These are phyloP conservation scores for Pangasianodon gigas DNA, from an alignment of 2,113 vertebrate genomes.

Conservation along the genomic window DNA sequence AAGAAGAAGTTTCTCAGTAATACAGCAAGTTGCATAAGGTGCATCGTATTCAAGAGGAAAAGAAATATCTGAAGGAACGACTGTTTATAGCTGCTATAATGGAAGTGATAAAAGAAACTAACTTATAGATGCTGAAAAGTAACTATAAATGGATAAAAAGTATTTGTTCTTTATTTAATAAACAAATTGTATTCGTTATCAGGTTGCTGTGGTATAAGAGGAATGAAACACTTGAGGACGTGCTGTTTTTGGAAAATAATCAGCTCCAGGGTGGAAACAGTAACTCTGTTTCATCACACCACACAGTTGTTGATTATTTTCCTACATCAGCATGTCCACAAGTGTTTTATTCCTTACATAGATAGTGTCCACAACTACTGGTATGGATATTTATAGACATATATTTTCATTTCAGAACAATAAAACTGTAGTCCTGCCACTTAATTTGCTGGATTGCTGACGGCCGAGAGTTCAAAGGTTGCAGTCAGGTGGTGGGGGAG, in stretches of 20 bases:
- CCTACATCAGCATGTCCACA: background rate
- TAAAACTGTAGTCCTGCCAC: background rate
- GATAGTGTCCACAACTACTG: background rate
- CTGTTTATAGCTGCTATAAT: background rate
- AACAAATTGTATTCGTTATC: background rate
- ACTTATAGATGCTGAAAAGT: too few relatives aligned
- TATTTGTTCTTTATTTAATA: background rate
- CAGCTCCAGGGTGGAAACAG: too few relatives aligned
- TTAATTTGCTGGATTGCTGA: slow-evolving; percentile 46
- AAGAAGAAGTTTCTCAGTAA: too few relatives aligned
- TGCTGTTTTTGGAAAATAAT: too few relatives aligned
- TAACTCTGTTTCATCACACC: background rate
- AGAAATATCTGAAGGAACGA: background rate
- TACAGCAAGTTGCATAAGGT: too few relatives aligned
- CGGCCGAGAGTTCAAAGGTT: slow-evolving; percentile 86
- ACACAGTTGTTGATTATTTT: background rate
- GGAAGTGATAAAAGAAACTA: background rate
- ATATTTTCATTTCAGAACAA: background rate
- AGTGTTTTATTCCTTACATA: background rate
- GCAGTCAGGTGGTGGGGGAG: slow-evolving; percentile 80
- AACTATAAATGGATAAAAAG: background rate
- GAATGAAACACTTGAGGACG: background rate
- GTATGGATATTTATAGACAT: background rate
- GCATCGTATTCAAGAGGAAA: too few relatives aligned
- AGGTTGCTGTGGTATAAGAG: background rate